phyloP scores from a whole-genome alignment of 2,888 invertebrate genomes.

The Lasioglossum vierecki region DNA sequence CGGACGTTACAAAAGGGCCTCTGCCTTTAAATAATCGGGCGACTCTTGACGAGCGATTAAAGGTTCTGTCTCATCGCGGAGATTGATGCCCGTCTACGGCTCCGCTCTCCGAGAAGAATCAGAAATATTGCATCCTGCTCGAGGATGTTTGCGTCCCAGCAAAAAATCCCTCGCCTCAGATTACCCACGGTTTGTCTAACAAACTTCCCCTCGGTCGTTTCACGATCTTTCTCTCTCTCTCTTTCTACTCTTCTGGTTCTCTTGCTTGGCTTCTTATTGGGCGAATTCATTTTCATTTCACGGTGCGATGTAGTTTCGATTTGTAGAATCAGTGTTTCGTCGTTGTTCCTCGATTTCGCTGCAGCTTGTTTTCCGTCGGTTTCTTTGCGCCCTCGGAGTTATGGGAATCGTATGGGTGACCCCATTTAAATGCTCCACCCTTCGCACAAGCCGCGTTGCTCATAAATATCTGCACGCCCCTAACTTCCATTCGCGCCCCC shows the following conservation, averaged over 20 bases:
- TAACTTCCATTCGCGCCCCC: conserved; percentile 40
- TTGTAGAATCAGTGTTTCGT: not conserved
- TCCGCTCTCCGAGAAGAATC: conserved; percentile 62
- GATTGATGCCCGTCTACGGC: conserved; percentile 59
- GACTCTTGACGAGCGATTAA: conserved; percentile 72
- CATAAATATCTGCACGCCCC: conserved; percentile 53
- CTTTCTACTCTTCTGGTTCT: not conserved
- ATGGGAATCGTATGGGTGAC: conserved; percentile 53
- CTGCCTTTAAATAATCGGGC: conserved; percentile 71
- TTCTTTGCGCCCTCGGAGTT: conserved; percentile 37
- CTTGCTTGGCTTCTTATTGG: not conserved
- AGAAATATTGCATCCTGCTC: conserved; percentile 65
- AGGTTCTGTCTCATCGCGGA: conserved; percentile 65
- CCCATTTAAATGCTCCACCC: conserved; percentile 60
- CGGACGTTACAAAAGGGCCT: conserved; percentile 67
- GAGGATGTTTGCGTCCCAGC: conserved; percentile 26
- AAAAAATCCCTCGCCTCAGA: conserved; percentile 5
- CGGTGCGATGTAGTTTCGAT: not conserved
- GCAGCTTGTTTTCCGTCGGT: not conserved
- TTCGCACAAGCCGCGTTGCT: conserved; percentile 25
- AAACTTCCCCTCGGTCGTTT: not conserved
- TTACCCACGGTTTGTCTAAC: conserved; percentile 5
- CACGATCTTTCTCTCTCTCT: not conserved
- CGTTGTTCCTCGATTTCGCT: conserved; percentile 8
- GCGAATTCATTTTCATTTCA: not conserved